Conservation (phyloP, 2,113 vertebrate genomes). For the Xyliphius kryptos region DNA sequence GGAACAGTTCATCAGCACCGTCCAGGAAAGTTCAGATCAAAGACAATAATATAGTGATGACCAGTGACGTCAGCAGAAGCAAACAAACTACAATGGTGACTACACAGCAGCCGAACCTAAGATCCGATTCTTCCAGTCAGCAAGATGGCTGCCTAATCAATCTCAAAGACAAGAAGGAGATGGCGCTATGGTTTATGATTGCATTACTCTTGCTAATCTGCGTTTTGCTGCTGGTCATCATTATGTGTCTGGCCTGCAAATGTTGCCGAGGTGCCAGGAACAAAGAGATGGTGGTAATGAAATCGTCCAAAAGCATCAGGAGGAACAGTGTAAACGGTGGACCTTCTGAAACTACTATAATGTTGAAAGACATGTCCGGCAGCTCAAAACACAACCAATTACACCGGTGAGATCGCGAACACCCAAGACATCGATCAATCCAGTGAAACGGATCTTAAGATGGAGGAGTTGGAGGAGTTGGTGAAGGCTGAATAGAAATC, state of each 20-base stretch:
- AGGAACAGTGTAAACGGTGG: not conserved
- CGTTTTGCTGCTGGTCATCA: constrained; percentile 3
- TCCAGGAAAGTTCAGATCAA: too few species aligned
- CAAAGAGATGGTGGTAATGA: not conserved
- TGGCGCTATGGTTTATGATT: not conserved
- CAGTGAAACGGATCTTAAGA: not conserved
- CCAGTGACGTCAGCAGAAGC: fast-evolving
- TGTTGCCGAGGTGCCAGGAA: not conserved
- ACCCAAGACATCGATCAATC: not conserved
- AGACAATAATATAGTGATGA: too few species aligned
- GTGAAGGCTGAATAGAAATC: too few species aligned
- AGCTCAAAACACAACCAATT: not conserved
- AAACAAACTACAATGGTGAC: too few species aligned
- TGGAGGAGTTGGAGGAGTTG: too few species aligned
- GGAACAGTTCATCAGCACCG: too few species aligned
- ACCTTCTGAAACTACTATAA: constrained; percentile 10
- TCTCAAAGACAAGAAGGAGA: not conserved
- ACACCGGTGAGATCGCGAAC: not conserved
- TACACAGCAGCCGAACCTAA: too few species aligned
- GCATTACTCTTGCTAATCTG: not conserved
- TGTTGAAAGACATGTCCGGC: constrained; percentile 17
- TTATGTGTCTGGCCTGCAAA: not conserved
- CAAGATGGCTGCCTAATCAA: not conserved
- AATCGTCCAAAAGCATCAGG: not conserved
- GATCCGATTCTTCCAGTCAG: too few species aligned